A percentile compares a stretch with the other conserved stretches of the same genome.
phyloP scores from a whole-genome alignment of 2,888 invertebrate species.

The Drosophila neonasuta region DNA sequence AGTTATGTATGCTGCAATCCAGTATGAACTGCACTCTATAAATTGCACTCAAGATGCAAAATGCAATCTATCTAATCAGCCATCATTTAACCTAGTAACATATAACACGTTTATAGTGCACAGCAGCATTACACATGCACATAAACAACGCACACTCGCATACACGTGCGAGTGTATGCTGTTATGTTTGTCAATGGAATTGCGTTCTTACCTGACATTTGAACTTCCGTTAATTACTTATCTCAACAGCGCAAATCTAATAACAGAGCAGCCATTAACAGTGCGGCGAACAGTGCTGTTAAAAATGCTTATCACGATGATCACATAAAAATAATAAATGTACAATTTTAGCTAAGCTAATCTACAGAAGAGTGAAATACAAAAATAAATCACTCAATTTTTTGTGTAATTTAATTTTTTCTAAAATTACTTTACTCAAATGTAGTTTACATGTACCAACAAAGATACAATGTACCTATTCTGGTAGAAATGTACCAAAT shows the following conservation, averaged over 20 bases:
- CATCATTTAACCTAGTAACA: constrained; percentile 42
- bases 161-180: constrained; percentile 1
- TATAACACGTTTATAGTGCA: constrained; percentile 29
- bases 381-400: too few species aligned
- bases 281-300: constrained; percentile 14
- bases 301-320: background rate
- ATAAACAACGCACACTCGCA: background rate
- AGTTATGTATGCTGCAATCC: constrained; percentile 42
- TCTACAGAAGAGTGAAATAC: too few species aligned
- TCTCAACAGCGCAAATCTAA: background rate
- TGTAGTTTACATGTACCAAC: background rate
- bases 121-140: background rate
- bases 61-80: constrained; percentile 30
- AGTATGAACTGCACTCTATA: constrained; percentile 27
- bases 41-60: constrained; percentile 33
- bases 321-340: background rate
- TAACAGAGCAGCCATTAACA: constrained; percentile 4
- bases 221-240: constrained; percentile 53
- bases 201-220: constrained; percentile 51
- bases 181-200: constrained; percentile 25
- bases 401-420: too few species aligned
- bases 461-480: background rate
- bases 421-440: too few species aligned
- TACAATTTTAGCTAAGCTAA: background rate
- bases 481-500: background rate